Conservation (phyloP, 1,140 invertebrate genomes). For the Procambarus virginalis region DNA sequence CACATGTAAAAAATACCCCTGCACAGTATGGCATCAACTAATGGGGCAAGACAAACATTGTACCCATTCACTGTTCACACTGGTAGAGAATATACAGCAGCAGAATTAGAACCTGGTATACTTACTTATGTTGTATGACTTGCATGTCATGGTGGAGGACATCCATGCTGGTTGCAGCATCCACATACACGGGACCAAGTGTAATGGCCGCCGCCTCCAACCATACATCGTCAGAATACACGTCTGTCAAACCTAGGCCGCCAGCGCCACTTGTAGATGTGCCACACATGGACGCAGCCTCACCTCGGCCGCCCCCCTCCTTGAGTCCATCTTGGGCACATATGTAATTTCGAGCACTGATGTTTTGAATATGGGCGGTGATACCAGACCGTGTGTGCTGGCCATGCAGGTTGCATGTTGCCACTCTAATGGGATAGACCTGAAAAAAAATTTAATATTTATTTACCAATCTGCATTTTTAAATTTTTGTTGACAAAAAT, state of each 20-base stretch:
- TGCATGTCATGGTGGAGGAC: conserved; percentile 66
- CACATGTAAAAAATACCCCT: no score
- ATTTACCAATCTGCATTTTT: not conserved
- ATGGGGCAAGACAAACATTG: no score
- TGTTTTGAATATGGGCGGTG: conserved; percentile 88
- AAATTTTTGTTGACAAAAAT: no score
- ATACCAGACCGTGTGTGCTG: conserved; percentile 91
- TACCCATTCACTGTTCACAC: no score
- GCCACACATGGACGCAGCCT: conserved; percentile 52
- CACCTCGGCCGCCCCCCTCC: conserved; percentile 29
- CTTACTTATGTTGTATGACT: conserved; percentile 63
- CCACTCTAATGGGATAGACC: conserved; percentile 88
- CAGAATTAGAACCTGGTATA: not conserved
- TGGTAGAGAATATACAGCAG: no score
- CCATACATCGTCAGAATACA: conserved; percentile 78
- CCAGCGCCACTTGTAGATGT: conserved; percentile 48
- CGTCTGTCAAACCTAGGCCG: conserved; percentile 24
- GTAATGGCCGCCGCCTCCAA: conserved; percentile 93
- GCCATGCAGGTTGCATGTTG: conserved; percentile 95
- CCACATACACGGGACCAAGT: conserved; percentile 92
- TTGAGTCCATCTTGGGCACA: conserved; percentile 30
- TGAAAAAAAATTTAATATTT: conserved; percentile 72
- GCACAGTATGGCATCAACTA: no score
- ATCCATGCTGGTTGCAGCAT: conserved; percentile 86
- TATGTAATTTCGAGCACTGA: conserved; percentile 77